These are phyloP conservation scores for Nestor notabilis DNA, from an alignment of 2,113 vertebrate genomes.

Conservation along the genomic window DNA sequence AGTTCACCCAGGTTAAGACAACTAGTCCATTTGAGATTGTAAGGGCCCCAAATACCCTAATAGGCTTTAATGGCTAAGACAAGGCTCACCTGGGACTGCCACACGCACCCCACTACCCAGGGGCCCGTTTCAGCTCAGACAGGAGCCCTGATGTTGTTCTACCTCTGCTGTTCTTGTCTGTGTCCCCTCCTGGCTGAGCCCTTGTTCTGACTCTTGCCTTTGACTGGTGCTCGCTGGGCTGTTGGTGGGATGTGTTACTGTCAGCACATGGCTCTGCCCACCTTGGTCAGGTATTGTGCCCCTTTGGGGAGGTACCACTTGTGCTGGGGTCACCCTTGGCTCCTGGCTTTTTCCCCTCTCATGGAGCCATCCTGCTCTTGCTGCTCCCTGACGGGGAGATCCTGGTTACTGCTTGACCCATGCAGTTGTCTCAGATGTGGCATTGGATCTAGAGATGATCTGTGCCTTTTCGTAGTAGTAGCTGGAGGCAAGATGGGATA, in stretches of 20 bases:
- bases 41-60: neutral
- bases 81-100: neutral
- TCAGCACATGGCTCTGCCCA: rapidly evolving
- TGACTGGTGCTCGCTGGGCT: neutral
- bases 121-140: neutral
- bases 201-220: neutral
- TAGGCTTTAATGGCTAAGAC: neutral
- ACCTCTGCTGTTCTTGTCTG: rapidly evolving
- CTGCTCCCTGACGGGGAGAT: neutral
- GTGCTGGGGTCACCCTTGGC: neutral
- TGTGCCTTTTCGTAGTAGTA: neutral
- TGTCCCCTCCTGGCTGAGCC: rapidly evolving
- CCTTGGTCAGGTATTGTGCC: neutral
- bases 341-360: neutral
- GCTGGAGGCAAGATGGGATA: neutral
- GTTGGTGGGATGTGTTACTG: neutral
- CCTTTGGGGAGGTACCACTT: neutral
- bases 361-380: neutral
- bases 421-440: neutral
- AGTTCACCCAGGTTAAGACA: neutral
- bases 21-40: neutral
- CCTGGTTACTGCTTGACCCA: neutral
- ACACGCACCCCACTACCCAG: neutral
- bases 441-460: neutral
- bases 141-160: neutral